Evolutionary conservation across 2,113 vertebrate genomes (phyloP).

Genomic region (Bubo scandiacus): DNA sequence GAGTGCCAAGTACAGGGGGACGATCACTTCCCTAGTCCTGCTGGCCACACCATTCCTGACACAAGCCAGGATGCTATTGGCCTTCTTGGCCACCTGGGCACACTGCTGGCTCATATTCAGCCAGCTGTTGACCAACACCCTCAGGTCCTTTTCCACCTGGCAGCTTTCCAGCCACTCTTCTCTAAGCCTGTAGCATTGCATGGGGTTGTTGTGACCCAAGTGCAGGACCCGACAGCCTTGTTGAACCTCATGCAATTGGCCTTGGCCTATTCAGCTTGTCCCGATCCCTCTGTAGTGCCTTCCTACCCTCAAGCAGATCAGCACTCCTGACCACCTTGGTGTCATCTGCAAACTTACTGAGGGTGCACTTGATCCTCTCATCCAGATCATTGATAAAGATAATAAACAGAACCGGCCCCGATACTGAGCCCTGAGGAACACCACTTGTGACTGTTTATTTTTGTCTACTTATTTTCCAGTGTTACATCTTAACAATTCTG

Average conservation of each 20-base stretch:
- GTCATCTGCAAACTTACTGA: not conserved
- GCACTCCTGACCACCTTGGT: not conserved
- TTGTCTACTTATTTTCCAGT: not conserved
- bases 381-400: not conserved
- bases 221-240: not conserved
- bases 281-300: not conserved
- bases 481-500: not conserved
- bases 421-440: not conserved
- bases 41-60: too few relatives aligned
- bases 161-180: not conserved
- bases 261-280: not conserved
- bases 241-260: not conserved
- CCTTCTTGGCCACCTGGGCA: too few relatives aligned
- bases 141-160: too few relatives aligned
- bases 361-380: not conserved
- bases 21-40: too few relatives aligned
- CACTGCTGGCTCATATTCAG: too few relatives aligned
- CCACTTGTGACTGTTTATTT: not conserved
- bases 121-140: too few relatives aligned
- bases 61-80: too few relatives aligned
- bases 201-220: not conserved
- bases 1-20: not conserved
- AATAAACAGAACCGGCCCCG: not conserved
- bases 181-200: not conserved
- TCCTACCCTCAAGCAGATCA: not conserved